phyloP scores from a whole-genome alignment of 2,888 invertebrate species.

The Trissoscelio sp. region DNA sequence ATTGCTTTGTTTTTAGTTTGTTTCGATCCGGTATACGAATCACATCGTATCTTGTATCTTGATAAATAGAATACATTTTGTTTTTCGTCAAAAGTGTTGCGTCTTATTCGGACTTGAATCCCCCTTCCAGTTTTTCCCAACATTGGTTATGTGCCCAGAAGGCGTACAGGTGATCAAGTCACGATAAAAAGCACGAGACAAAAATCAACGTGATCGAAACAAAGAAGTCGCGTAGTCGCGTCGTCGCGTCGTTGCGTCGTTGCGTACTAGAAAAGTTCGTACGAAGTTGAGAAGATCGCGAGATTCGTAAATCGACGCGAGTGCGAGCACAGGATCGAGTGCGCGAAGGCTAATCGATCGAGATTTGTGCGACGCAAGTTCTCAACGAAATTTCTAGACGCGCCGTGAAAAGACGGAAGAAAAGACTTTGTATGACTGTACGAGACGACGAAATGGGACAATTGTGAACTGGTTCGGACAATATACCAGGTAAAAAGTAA shows the following conservation, averaged over 20 bases:
- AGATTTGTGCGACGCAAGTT: slow-evolving; percentile 9
- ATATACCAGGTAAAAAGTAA: background rate
- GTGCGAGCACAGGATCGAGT: background rate
- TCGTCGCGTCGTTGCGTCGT: background rate
- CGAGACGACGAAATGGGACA: background rate
- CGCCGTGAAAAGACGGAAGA: background rate
- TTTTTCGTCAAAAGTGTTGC: background rate
- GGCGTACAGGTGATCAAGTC: background rate
- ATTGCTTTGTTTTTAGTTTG: background rate
- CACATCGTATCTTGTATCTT: background rate
- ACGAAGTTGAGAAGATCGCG: slow-evolving; percentile 22
- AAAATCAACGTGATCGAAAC: slow-evolving; percentile 3
- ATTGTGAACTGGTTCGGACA: background rate
- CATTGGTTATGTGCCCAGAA: slow-evolving; percentile 14
- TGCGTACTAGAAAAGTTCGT: background rate
- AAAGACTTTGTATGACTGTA: background rate
- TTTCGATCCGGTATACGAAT: background rate
- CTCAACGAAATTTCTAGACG: slow-evolving; percentile 15
- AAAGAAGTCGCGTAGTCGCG: slow-evolving; percentile 5
- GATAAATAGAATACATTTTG: background rate
- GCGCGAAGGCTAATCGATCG: background rate
- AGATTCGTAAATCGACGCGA: slow-evolving; percentile 4
- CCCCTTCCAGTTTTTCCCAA: background rate
- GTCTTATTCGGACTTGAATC: slow-evolving; percentile 1
- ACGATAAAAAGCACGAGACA: slow-evolving; percentile 6